Percentiles rank a stretch among this genome's conserved stretches.
Conservation (phyloP, 2,113 vertebrate species). For the Oreochromis aureus region DNA sequence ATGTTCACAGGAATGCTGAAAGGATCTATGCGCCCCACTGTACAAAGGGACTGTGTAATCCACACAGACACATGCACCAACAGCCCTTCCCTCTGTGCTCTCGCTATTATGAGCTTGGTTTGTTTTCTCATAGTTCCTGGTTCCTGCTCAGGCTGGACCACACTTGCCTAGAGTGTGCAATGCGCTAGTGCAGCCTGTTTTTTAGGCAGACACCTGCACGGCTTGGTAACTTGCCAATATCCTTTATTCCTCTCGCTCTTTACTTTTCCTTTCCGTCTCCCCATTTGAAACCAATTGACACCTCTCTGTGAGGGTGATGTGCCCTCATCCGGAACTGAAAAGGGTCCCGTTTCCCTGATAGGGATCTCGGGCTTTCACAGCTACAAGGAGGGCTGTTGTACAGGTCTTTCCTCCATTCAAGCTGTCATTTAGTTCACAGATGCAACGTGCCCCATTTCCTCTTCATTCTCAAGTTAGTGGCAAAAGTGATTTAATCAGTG, state of each 20-base stretch:
- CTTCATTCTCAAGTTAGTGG: not conserved
- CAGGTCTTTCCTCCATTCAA: constrained; percentile 34
- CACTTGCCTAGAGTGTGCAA: constrained; percentile 25
- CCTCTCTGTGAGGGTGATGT: constrained; percentile 26
- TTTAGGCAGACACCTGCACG: constrained; percentile 67
- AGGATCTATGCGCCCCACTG: constrained; percentile 2
- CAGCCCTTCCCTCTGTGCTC: constrained; percentile 22
- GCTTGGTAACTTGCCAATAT: constrained; percentile 60
- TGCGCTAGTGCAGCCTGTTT: constrained; percentile 39
- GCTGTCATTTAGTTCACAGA: constrained; percentile 6
- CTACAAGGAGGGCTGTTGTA: constrained; percentile 49
- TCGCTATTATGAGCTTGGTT: constrained; percentile 34
- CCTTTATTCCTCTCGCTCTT: constrained; percentile 26
- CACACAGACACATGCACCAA: not conserved
- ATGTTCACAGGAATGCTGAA: not conserved
- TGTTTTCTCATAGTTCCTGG: constrained; percentile 23
- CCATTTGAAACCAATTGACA: constrained; percentile 47
- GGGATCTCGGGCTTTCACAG: constrained; percentile 40
- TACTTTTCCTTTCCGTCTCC: constrained; percentile 14
- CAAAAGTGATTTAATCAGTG: not conserved
- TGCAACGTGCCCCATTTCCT: not conserved
- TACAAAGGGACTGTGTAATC: constrained; percentile 29
- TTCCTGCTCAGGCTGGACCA: constrained; percentile 55
- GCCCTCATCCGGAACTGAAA: constrained; percentile 32
- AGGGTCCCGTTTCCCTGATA: constrained; percentile 43